Base-by-base conservation (phyloP, 2,797 vertebrate species). In the Lindbergichthys nudifrons region DNA sequence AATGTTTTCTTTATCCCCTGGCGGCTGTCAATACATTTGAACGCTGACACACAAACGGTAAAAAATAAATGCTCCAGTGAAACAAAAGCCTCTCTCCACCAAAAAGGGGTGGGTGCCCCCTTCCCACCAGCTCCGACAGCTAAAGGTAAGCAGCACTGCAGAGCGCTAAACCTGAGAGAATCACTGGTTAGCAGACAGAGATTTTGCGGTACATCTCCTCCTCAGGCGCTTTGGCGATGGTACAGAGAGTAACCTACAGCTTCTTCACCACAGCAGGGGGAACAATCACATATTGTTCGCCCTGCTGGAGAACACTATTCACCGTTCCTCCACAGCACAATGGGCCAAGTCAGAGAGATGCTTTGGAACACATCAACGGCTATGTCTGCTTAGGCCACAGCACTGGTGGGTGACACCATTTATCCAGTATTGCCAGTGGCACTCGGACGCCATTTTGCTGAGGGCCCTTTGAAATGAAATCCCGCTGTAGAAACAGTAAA, bases 231-330 rank as follows among this genome's bases (percentile, higher is more conserved):
- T 83, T 88, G 88, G 91, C 88, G 91, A 93, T 93, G 93, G 92
- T 92, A 93, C 93, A 91, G 90, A 88, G 88, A 91, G 88, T 90
- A 91, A 92, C 92, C 91, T 92, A 89, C 89, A 79, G 92, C 88
- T 87, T 90, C 90, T 88, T 87, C 70, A 59, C 75, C 89, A 84
- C 88, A 87, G 92, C 85, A 71, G 84, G 86, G 85, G 84, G 81
- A 90, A 94, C 93, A 94, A 93, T 93, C 85, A 75, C 86, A 89
- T 91, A 94, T 94, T 94, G 93, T 94, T 93, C 86, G 78, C 86
- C 83, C 87, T 77, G 88, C 88, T 86, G 92, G 86, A 88, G 90
- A 92, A 91, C 87, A 89, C 89, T 89, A 91, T 92, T 93, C 89
- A 89, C 89, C 88, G 82, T 81, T 88, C 86, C 90, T 80, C 85